phyloP scores from a whole-genome alignment of 2,888 invertebrate species.

The Aleiodes alternator region DNA sequence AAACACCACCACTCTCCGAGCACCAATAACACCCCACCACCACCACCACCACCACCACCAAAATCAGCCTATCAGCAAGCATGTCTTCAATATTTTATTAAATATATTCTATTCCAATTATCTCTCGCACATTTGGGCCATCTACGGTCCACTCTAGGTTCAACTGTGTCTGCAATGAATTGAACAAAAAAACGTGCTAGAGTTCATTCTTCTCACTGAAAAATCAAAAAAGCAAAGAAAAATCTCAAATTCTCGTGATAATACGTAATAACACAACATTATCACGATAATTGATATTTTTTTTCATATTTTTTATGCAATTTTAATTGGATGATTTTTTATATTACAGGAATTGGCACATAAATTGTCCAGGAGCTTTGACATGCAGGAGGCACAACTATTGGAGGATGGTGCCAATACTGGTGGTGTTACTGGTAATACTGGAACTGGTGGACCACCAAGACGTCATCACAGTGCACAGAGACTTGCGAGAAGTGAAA shows the following conservation, averaged over 20 bases:
- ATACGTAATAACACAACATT: slow-evolving; percentile 11
- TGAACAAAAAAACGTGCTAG: slow-evolving; percentile 16
- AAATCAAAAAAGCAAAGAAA: slow-evolving; percentile 20
- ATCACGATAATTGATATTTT: slow-evolving; percentile 10
- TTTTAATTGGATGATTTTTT: slow-evolving; percentile 1
- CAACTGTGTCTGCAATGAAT: slow-evolving; percentile 12
- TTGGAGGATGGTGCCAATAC: slow-evolving; percentile 70
- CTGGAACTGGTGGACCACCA: slow-evolving; percentile 67
- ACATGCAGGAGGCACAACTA: slow-evolving; percentile 84
- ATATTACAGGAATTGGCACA: slow-evolving; percentile 86
- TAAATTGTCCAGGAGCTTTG: slow-evolving; percentile 90
- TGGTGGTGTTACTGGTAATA: slow-evolving; percentile 60
- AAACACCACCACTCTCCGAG: slow-evolving; percentile 70
- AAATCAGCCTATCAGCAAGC: slow-evolving; percentile 72
- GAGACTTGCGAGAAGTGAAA: slow-evolving; percentile 66
- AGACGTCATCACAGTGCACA: slow-evolving; percentile 73
- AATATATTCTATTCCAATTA: slow-evolving; percentile 44
- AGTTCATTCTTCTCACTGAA: slow-evolving; percentile 32
- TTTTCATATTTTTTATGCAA: slow-evolving; percentile 7
- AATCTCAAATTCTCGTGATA: slow-evolving; percentile 22
- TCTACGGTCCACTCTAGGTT: slow-evolving; percentile 16
- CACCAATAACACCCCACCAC: slow-evolving; percentile 73
- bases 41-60: slow-evolving; percentile 66
- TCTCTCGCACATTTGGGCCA: slow-evolving; percentile 35
- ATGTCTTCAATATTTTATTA: slow-evolving; percentile 66